phyloP scores from a whole-genome alignment of 2,888 invertebrate species.

The Saturnia pavonia region DNA sequence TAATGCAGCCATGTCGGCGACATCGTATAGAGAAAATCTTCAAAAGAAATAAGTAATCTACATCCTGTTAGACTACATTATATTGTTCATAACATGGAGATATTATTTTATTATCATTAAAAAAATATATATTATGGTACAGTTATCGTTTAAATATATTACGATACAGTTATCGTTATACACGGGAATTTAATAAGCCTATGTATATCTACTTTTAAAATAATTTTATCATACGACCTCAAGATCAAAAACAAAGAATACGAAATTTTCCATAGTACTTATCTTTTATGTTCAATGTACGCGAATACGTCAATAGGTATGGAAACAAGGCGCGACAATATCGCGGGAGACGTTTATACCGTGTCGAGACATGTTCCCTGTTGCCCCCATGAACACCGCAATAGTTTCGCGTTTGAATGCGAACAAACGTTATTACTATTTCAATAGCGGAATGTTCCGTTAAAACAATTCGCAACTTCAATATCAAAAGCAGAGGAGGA shows the following conservation, averaged over 20 bases:
- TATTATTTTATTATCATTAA: too few species aligned
- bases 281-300: slow-evolving; percentile 47
- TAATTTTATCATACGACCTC: background rate
- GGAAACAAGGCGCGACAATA: slow-evolving; percentile 39
- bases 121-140: too few species aligned
- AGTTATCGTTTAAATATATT: too few species aligned
- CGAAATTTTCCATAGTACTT: slow-evolving; percentile 32
- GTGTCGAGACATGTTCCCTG: slow-evolving; percentile 36
- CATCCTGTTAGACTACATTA: too few species aligned
- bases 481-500: slow-evolving; percentile 66
- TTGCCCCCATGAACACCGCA: slow-evolving; percentile 38
- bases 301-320: slow-evolving; percentile 41
- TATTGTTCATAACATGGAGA: too few species aligned
- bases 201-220: too few species aligned
- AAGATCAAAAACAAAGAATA: slow-evolving; percentile 26
- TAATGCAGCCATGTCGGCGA: too few species aligned
- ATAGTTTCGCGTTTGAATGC: slow-evolving; percentile 75
- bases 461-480: slow-evolving; percentile 75
- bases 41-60: too few species aligned
- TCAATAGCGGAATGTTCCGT: slow-evolving; percentile 66
- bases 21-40: too few species aligned
- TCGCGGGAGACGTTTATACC: slow-evolving; percentile 50
- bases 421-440: slow-evolving; percentile 76
- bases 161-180: too few species aligned
- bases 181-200: too few species aligned